Percentiles rank a stretch among this genome's conserved stretches.
These are phyloP conservation scores for Thamnophis elegans DNA, from an alignment of 2,797 vertebrate genomes.

Conservation along the genomic window DNA sequence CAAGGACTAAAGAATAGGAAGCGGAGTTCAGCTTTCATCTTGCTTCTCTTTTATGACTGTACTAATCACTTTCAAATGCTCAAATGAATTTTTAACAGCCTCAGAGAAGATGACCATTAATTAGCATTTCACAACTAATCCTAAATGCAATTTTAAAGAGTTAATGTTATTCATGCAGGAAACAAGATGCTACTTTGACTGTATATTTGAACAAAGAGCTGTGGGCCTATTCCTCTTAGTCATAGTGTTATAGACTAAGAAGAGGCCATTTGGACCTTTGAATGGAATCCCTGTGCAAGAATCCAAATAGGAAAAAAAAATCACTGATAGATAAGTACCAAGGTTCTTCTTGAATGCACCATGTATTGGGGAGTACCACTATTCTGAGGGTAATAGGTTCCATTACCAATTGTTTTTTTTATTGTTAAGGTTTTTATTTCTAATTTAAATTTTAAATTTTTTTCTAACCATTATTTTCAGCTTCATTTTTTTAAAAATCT, in stretches of 20 bases:
- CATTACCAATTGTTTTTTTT: background rate
- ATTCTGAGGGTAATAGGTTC: background rate
- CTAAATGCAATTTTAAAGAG: background rate
- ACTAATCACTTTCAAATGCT: background rate
- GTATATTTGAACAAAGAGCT: background rate
- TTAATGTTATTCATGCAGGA: background rate
- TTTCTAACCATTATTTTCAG: background rate
- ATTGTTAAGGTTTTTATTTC: background rate
- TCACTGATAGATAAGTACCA: background rate
- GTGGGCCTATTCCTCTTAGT: background rate
- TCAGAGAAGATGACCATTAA: background rate
- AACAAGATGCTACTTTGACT: background rate
- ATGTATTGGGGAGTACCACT: background rate
- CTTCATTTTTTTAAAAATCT: background rate
- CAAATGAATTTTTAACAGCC: background rate
- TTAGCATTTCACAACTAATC: slow-evolving; percentile 1
- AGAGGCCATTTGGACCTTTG: background rate
- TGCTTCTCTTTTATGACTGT: background rate
- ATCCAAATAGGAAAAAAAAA: background rate
- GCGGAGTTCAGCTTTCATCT: background rate
- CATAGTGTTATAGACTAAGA: background rate
- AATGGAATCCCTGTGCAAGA: background rate
- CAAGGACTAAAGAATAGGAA: background rate
- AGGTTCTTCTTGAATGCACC: background rate
- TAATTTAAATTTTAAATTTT: background rate